Conservation (phyloP, 2,888 invertebrate genomes). For the Polylopha cassiicola region DNA sequence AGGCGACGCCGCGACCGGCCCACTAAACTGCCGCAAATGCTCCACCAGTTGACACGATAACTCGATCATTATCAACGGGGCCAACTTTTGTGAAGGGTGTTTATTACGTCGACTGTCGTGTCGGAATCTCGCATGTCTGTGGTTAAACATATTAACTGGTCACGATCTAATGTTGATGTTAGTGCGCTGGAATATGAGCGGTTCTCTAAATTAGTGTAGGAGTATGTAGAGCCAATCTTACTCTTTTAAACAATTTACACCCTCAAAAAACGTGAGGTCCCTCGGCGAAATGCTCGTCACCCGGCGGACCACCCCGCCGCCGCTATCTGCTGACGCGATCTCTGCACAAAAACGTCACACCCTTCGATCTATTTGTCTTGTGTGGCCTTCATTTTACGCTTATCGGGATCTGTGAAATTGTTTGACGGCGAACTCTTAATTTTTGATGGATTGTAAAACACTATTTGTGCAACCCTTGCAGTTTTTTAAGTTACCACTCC, state of each 20-base stretch:
- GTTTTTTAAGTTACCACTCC: conserved; percentile 6
- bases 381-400: conserved; percentile 67
- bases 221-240: too few species aligned
- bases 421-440: conserved; percentile 14
- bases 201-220: not conserved
- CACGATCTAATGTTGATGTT: conserved; percentile 22
- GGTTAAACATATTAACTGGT: conserved; percentile 35
- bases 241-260: conserved; percentile 7
- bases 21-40: conserved; percentile 12
- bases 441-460: conserved; percentile 17
- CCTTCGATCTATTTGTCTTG: conserved; percentile 61
- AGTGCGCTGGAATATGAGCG: conserved; percentile 1
- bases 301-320: conserved; percentile 57
- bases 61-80: conserved; percentile 20
- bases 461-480: conserved; percentile 3
- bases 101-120: conserved; percentile 49
- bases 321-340: conserved; percentile 56
- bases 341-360: conserved; percentile 57
- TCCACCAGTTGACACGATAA: conserved; percentile 12
- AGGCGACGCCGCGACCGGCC: conserved; percentile 16
- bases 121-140: conserved; percentile 45
- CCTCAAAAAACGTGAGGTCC: conserved; percentile 14
- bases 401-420: conserved; percentile 42
- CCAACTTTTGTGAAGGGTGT: conserved; percentile 46
- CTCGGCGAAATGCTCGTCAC: conserved; percentile 32